Evolutionary conservation across 2,113 vertebrate species (phyloP), one percentile per base, ranked within the genome.

Genomic region (Leucopsar rothschildi): DNA sequence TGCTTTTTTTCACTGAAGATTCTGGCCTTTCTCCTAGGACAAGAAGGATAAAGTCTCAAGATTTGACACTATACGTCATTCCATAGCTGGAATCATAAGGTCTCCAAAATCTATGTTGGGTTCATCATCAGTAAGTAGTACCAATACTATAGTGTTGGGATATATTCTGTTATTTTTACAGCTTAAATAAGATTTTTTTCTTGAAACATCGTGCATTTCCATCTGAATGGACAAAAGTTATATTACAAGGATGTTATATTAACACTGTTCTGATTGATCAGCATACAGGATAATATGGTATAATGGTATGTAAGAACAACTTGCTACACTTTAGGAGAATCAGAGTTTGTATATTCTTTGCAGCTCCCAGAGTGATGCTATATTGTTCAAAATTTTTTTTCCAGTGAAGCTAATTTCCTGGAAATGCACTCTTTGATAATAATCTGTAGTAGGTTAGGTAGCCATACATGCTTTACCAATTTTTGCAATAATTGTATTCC

Each of bases 1-100:
- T 63, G 5, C 31, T 50, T 70, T 10, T 83, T 83, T 92, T 92
- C 50, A 79, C 24, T 50, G 17, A 52, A 95, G 9, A 92, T 79
- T 28, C 24, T 18, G 13, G 83, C 78, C 94, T 79, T 96, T 94
- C 85, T 82, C 75, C 33, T 96, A 99, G 99, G 99, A 99, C 82
- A 99, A 99, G 86, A 99, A 99, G 86, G 99, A 99, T 89, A 98
- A 97, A 73, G 97, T 98, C n/a, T 99, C 99, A 69, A 99, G 98
- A 86, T 99, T 99, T 88, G 99, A 99, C 91, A 99, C 99, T 15
- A 98, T 99, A 86, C 98, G 99, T 33, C 98, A 99, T 95, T 99
- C 99, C 82, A 98, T 99, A 93, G 99, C 99, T 49, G 99, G 99
- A 59, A 99, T 99, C 94, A 99, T 99, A 82, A 98, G 99, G 27